Evolutionary conservation across 2,113 vertebrate genomes (phyloP).

Genomic region (Rhinoptilus africanus): DNA sequence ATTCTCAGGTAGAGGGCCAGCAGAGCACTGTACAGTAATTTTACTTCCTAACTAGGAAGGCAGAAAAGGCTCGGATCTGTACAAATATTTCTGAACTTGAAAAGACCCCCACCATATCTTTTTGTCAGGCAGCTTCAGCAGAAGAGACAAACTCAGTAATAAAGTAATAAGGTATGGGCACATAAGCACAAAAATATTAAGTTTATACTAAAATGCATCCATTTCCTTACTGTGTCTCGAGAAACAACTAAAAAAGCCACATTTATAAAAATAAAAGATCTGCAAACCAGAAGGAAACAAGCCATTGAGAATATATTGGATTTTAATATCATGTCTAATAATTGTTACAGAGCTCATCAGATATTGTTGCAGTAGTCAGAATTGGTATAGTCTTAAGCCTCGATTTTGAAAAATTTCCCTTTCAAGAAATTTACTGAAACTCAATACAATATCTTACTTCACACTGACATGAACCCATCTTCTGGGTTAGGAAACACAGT

Average conservation of each 20-base stretch:
- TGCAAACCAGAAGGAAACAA: neutral
- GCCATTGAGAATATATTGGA: neutral
- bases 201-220: neutral
- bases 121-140: neutral
- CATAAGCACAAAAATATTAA: neutral
- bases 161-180: neutral
- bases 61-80: neutral
- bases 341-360: neutral
- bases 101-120: neutral
- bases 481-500: neutral
- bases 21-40: neutral
- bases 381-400: neutral
- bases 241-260: neutral
- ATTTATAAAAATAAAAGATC: neutral
- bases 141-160: neutral
- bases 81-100: neutral
- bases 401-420: neutral
- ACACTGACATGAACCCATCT: neutral
- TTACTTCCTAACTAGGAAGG: neutral
- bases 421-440: neutral
- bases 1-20: neutral
- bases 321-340: neutral
- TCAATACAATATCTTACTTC: neutral
- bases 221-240: neutral
- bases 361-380: neutral